Evolutionary conservation across 2,888 invertebrate genomes (phyloP), one percentile per base, ranked within the genome.

Genomic region (Apamea anceps): DNA sequence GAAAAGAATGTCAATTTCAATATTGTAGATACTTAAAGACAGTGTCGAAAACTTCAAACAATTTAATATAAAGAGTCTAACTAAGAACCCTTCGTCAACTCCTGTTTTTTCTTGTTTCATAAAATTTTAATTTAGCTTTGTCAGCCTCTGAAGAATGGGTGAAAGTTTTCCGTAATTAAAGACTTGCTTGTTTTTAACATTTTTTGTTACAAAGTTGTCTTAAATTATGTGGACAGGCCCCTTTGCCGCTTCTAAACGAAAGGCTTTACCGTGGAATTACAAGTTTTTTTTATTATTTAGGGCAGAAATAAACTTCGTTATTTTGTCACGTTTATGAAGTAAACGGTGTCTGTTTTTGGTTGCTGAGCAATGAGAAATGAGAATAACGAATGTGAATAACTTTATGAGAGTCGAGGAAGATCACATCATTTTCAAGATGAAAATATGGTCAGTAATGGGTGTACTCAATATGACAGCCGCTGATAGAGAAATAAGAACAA

Each of bases 121-220:
- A 57, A 76, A 77, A 70, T 57, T 57, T 77, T 72, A 84, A 84
- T 84, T 72, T 60, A 37, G 45, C 81, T 72, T 81, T 87, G 85
- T 85, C n/a, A 62, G 42, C 54, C 63, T 78, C n/a, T 77, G 60
- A 87, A 81, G 71, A 87, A 85, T 78, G 74, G 67, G 51, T 62
- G 8, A 76, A 85, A 85, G 71, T 84, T 85, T 80, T 21, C 25
- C 8, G 76, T 80, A 75, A 84, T 85, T 84, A 84, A 84, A 72
- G 54, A 25, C 66, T 77, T 68, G 32, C 32, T 76, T 84, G 60
- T 79, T 84, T 76, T 79, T 72, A 70, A 66, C 62, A 48, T 42
- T 65, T 68, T 82, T 84, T 84, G 54, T 75, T 72, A 45, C 1
- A 21, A 62, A 75, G n/a, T 72, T 60, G n/a, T 57, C 77, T 32